phyloP scores from a whole-genome alignment of 2,888 invertebrate genomes.

The Tetranychus truncatus region DNA sequence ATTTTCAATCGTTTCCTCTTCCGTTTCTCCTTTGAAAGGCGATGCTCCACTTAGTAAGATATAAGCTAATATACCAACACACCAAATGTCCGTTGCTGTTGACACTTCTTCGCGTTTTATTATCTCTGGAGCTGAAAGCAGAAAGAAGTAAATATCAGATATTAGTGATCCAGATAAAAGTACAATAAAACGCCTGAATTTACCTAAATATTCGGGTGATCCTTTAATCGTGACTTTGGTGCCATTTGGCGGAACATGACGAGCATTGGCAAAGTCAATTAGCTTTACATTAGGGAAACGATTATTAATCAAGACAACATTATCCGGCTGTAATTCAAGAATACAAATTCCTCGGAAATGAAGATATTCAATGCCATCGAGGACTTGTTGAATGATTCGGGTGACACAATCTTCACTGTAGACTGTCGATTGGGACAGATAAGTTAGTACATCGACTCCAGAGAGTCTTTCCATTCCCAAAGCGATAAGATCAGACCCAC shows the following conservation, averaged over 20 bases:
- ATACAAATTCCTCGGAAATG: slow-evolving; percentile 83
- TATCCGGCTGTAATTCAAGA: slow-evolving; percentile 79
- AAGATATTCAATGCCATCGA: slow-evolving; percentile 78
- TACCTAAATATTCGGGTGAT: slow-evolving; percentile 41
- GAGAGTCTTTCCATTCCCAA: slow-evolving; percentile 41
- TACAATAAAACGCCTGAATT: not conserved
- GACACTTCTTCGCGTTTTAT: slow-evolving; percentile 64
- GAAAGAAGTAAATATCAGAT: slow-evolving; percentile 25
- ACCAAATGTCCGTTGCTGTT: slow-evolving; percentile 76
- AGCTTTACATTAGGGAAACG: slow-evolving; percentile 53
- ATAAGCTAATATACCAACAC: slow-evolving; percentile 31
- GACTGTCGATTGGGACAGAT: slow-evolving; percentile 65
- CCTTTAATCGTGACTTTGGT: slow-evolving; percentile 38
- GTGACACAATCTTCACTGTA: slow-evolving; percentile 84
- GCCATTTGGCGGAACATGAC: slow-evolving; percentile 59
- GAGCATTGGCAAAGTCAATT: slow-evolving; percentile 74
- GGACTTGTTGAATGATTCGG: slow-evolving; percentile 60
- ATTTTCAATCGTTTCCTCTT: slow-evolving; percentile 62
- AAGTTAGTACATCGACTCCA: slow-evolving; percentile 76
- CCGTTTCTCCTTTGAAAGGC: slow-evolving; percentile 71
- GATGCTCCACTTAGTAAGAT: slow-evolving; percentile 47
- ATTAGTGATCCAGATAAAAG: slow-evolving; percentile 1
- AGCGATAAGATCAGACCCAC: slow-evolving; percentile 20
- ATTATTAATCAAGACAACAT: slow-evolving; percentile 59
- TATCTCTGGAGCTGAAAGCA: slow-evolving; percentile 56